Conservation (phyloP, 2,113 vertebrate genomes). For the Mustela nigripes region DNA sequence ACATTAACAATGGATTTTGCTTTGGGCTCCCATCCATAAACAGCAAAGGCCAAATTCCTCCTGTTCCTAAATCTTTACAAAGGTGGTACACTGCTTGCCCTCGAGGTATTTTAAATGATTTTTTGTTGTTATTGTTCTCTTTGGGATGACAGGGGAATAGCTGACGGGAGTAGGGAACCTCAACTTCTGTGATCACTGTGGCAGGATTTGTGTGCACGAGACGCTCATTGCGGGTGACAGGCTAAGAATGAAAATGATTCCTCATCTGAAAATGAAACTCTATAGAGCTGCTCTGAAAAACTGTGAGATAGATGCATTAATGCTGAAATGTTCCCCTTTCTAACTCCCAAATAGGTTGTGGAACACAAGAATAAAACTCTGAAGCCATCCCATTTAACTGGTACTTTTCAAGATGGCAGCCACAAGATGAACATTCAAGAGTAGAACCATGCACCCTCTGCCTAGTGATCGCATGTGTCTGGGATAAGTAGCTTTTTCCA, state of each 20-base stretch:
- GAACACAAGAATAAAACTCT: not conserved
- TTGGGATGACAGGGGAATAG: not conserved
- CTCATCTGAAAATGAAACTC: not conserved
- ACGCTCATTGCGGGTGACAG: not conserved
- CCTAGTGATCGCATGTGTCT: not conserved
- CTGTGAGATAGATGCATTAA: not conserved
- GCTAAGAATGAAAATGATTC: not conserved
- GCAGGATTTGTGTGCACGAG: not conserved
- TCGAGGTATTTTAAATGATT: not conserved
- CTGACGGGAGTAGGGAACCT: not conserved
- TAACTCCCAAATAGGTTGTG: not conserved
- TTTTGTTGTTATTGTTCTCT: not conserved
- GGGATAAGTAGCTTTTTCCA: not conserved
- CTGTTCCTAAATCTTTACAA: not conserved
- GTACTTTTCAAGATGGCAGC: slow-evolving; percentile 27
- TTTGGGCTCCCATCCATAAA: not conserved
- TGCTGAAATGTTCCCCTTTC: not conserved
- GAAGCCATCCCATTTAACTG: not conserved
- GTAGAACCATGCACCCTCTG: not conserved
- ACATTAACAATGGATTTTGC: not conserved
- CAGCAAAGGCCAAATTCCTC: not conserved
- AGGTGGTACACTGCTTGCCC: not conserved
- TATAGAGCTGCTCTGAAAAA: slow-evolving; percentile 3
- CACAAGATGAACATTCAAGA: not conserved
- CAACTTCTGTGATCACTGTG: not conserved